Evolutionary conservation across 1,140 invertebrate genomes (phyloP), one percentile per base, ranked within the genome.

Genomic region (Thaumetopoea pityocampa): DNA sequence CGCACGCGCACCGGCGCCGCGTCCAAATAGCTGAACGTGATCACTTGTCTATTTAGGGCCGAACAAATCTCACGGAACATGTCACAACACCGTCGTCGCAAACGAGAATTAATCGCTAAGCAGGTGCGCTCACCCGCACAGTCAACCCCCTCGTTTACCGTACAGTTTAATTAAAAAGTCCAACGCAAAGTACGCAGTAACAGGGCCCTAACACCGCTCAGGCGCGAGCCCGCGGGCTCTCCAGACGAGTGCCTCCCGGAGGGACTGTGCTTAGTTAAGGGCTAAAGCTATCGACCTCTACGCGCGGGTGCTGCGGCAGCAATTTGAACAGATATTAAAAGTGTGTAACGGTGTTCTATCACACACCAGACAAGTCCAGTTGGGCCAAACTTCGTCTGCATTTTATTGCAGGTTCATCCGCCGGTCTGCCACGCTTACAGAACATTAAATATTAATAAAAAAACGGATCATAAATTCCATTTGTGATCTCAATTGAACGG

Each of bases 101-200:
- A 41, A 42, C 18, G 20, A 26, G 22, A 37, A 44, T 42, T 55
- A 55, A 61, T 58, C 53, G 35, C 51, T 50, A 8, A 53, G 54
- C 19, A 38, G 15, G 34, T n/a, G 33, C 19, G 34, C 32, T 48
- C 38, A 40, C 37, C 26, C 32, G 23, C 40, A 62, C 51, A 67
- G 60, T 54, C 43, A 36, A 28, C 37, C 60, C 47, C 54, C 53
- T 38, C 51, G 40, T 65, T 62, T 61, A 61, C 61, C 60, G 55
- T 56, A 44, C 53, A 56, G 54, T 65, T 73, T 72, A 73, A 78
- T 73, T 78, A 72, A 78, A 78, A 73, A 69, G 67, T 59, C 60
- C 64, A 70, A 63, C 63, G 61, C 46, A 50, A 59, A 65, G 58
- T 50, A 56, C 53, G 49, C 34, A 45, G 59, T 76, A 76, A 76